A percentile compares a stretch with the other conserved stretches of the same genome.
Evolutionary conservation across 2,888 invertebrate species (phyloP).

Genomic region (Coenonympha arcania): DNA sequence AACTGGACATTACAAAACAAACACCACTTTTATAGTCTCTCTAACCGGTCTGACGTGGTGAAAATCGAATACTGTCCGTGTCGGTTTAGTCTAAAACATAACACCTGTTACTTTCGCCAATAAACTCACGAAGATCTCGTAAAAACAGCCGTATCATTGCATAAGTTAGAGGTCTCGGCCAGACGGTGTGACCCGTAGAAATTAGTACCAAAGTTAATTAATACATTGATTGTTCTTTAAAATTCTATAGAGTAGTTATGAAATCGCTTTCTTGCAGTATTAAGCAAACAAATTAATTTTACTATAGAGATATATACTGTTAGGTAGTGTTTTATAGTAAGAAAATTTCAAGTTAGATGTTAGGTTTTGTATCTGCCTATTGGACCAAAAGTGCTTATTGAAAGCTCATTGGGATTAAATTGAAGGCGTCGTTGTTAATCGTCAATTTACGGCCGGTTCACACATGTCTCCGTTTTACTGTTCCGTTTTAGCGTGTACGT

Average conservation of each 20-base stretch:
- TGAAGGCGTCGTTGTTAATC: conserved; percentile 2
- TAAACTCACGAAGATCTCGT: conserved; percentile 26
- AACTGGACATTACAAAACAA: background rate
- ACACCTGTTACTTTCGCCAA: conserved; percentile 56
- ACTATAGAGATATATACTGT: too few relatives aligned
- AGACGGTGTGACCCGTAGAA: conserved; percentile 40
- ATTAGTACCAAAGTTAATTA: conserved; percentile 11
- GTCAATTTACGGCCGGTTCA: too few relatives aligned
- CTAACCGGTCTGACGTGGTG: conserved; percentile 50
- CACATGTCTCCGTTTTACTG: too few relatives aligned
- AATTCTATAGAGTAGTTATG: background rate
- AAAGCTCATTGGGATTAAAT: conserved; percentile 8
- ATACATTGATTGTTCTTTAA: background rate
- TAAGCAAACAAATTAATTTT: background rate
- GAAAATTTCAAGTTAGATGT: background rate
- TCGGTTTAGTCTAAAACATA: background rate
- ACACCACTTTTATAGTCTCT: background rate
- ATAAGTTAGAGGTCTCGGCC: conserved; percentile 62
- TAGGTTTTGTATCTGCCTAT: background rate
- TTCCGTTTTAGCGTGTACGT: too few relatives aligned
- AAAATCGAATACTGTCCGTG: conserved; percentile 47
- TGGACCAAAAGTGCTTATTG: too few relatives aligned
- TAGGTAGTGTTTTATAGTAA: too few relatives aligned
- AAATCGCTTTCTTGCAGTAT: background rate
- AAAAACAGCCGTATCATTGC: conserved; percentile 34